Conservation (phyloP, 2,888 invertebrate genomes). For the Cheilosia vernalis region DNA sequence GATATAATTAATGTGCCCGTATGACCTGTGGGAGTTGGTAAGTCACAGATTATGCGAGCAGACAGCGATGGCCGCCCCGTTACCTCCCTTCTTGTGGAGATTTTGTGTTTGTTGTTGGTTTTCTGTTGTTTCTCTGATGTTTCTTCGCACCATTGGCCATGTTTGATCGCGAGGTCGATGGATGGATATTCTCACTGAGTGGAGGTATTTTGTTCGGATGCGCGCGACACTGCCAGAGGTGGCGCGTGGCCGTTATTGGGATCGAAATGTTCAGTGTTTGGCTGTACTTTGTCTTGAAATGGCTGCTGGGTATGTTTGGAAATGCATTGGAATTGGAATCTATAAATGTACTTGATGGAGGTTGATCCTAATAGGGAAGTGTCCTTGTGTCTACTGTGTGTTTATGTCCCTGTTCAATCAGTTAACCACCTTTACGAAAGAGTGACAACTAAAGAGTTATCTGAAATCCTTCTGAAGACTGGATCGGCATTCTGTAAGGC, state of each 20-base stretch:
- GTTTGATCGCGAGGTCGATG: conserved; percentile 34
- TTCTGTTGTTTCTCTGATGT: conserved; percentile 61
- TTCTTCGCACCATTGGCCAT: conserved; percentile 60
- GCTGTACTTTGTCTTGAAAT: conserved; percentile 16
- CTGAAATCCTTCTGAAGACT: too few species aligned
- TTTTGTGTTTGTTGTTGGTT: conserved; percentile 43
- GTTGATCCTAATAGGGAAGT: too few species aligned
- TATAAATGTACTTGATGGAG: too few species aligned
- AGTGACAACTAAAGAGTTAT: too few species aligned
- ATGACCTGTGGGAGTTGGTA: conserved; percentile 78
- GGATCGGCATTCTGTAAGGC: too few species aligned
- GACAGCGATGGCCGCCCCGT: conserved; percentile 73
- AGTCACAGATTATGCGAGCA: conserved; percentile 77
- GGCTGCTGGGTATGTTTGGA: neutral
- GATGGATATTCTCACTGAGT: neutral
- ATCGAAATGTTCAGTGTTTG: neutral
- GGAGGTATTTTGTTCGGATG: conserved; percentile 12
- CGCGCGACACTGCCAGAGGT: conserved; percentile 36
- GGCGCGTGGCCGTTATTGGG: conserved; percentile 59
- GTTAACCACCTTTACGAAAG: too few species aligned
- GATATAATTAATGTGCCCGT: conserved; percentile 77
- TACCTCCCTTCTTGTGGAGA: conserved; percentile 42
- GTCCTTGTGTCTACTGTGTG: too few species aligned
- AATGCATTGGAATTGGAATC: neutral
- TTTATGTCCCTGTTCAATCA: too few species aligned